Base-by-base conservation (phyloP, 2,888 invertebrate species). In the Cephus sareptanus region DNA sequence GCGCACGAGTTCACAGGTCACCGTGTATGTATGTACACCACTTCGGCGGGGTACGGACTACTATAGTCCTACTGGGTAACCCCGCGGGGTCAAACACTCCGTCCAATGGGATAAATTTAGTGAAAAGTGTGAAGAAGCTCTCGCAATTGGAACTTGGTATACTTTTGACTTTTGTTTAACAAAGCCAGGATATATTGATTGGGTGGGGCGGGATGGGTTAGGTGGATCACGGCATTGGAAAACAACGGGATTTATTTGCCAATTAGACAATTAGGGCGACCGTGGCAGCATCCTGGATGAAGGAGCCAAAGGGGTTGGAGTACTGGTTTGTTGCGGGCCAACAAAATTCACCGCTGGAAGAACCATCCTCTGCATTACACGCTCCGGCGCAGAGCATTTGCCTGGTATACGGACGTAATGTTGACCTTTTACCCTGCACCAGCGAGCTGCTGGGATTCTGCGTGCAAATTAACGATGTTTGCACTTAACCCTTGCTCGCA, bases 391-490 rank as follows among this genome's bases (percentile, higher is more conserved):
- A 85, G 89, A 89, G 87, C 91, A 89, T 91, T 91, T 91, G 88
- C 86, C 82, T 84, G 87, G 85, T 82, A 81, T 84, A 84, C 84
- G 80, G 79, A 40, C 85, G 87, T 86, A 88, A 87, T 91, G 90
- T 91, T 91, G 91, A 91, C 91, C 90, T 90, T 90, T 90, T 87
- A 87, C 87, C 87, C 87, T 86, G 87, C 86, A 81, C 15, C 75
- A 81, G 83, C 86, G 76, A 77, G 81, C 73, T 69, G 79, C 37
- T 35, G 76, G 76, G 74, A 85, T 84, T 85, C 87, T 82, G 85
- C 88, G 87, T 89, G 88, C 89, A 88, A 91, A 91, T 90, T 91
- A 91, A 90, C 89, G 89, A 90, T 90, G 90, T 90, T 90, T 90
- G 86, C 87, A 81, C 85, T 84, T 84, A 89, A 89, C 89, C 90